Evolutionary conservation across 1,140 invertebrate species (phyloP).

Genomic region (Agraylea sexmaculata): DNA sequence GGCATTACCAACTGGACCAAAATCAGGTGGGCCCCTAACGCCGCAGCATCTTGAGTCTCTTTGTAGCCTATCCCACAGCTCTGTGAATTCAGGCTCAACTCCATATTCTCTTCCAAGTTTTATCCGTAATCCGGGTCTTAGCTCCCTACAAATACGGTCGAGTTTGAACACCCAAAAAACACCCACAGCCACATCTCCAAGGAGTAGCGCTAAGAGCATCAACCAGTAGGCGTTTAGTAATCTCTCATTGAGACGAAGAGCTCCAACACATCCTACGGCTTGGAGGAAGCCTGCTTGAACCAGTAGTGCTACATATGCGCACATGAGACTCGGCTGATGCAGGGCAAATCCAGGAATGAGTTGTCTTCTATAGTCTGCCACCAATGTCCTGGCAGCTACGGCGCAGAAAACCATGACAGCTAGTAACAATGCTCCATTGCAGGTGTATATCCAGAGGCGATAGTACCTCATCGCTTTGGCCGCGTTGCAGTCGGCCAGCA

Average conservation of each 20-base stretch:
- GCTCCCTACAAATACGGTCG: conserved; percentile 57
- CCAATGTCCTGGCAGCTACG: conserved; percentile 57
- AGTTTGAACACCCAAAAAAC: conserved; percentile 80
- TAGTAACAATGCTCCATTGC: conserved; percentile 74
- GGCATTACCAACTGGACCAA: conserved; percentile 29
- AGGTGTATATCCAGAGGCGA: conserved; percentile 85
- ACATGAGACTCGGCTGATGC: conserved; percentile 68
- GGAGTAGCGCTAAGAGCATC: conserved; percentile 63
- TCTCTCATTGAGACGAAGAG: conserved; percentile 63
- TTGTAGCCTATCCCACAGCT: conserved; percentile 72
- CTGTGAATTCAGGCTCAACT: conserved; percentile 55
- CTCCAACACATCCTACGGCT: conserved; percentile 68
- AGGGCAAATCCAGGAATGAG: conserved; percentile 61
- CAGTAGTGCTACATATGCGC: conserved; percentile 68
- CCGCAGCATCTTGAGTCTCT: conserved; percentile 68
- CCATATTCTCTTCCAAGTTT: conserved; percentile 54
- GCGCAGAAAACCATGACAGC: conserved; percentile 70
- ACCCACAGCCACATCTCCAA: conserved; percentile 73
- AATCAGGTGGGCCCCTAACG: conserved; percentile 56
- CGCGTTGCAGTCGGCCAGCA: conserved; percentile 21
- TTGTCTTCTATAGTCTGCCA: conserved; percentile 54
- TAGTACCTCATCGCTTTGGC: conserved; percentile 49
- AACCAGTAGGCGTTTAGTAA: conserved; percentile 77
- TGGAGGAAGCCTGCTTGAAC: conserved; percentile 59
- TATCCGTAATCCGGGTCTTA: conserved; percentile 52